Percentiles rank a stretch among this genome's conserved stretches.
These are phyloP conservation scores for Drosophila barbarae DNA, from an alignment of 2,888 invertebrate genomes.

Conservation along the genomic window DNA sequence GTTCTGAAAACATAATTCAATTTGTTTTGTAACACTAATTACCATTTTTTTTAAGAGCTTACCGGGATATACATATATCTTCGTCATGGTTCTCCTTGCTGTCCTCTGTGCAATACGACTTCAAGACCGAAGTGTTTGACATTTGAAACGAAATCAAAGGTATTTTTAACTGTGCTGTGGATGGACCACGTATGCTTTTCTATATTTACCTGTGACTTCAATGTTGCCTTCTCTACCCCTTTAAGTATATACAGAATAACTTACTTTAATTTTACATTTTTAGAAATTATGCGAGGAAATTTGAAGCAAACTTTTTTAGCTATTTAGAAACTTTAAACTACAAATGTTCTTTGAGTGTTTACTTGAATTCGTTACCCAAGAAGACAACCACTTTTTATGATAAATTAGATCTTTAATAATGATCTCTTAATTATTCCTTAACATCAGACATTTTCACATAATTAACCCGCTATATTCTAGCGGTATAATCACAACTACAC, in stretches of 20 bases:
- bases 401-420: background rate
- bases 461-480: background rate
- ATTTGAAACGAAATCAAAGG: background rate
- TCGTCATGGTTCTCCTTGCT: too few species aligned
- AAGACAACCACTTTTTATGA: background rate
- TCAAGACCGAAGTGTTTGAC: background rate
- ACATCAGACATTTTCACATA: background rate
- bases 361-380: background rate
- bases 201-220: background rate
- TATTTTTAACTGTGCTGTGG: too few species aligned
- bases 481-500: background rate
- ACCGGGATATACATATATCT: background rate
- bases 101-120: too few species aligned
- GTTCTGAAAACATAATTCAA: background rate
- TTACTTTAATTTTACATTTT: background rate
- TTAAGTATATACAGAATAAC: background rate
- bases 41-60: background rate
- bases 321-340: too few species aligned
- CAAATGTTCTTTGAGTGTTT: background rate
- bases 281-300: background rate
- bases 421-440: background rate
- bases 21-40: too few species aligned
- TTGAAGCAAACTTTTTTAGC: background rate
- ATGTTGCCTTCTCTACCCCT: background rate
- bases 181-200: background rate